phyloP scores from a whole-genome alignment of 2,888 invertebrate genomes.

The Oxycera nigricornis region DNA sequence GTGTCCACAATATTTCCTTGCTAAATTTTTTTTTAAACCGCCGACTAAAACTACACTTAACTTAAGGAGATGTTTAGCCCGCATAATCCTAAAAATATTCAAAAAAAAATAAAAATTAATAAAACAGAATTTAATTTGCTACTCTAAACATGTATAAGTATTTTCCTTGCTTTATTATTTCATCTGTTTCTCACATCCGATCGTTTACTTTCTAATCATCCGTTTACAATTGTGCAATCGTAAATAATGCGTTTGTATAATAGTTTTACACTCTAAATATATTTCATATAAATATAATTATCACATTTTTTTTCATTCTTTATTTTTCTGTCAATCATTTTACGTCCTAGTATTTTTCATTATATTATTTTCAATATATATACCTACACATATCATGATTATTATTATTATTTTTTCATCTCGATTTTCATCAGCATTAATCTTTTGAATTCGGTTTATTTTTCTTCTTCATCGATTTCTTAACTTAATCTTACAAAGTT shows the following conservation, averaged over 20 bases:
- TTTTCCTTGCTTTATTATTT: constrained; percentile 25
- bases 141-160: constrained; percentile 46
- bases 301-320: constrained; percentile 43
- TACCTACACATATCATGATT: background rate
- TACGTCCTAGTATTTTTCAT: background rate
- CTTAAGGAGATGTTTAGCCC: no score
- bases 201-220: background rate
- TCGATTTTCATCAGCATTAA: background rate
- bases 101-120: background rate
- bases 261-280: constrained; percentile 40
- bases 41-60: no score
- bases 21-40: no score
- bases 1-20: no score
- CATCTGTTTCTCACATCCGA: background rate
- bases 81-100: no score
- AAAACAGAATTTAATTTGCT: constrained; percentile 39
- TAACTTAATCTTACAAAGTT: background rate
- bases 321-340: background rate
- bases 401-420: background rate
- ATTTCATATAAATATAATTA: constrained; percentile 46
- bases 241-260: constrained; percentile 38
- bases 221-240: constrained; percentile 34
- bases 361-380: constrained; percentile 15
- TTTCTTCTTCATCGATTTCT: background rate
- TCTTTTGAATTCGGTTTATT: background rate